Base-by-base conservation (phyloP, 2,888 invertebrate genomes). In the Clivina fossor region DNA sequence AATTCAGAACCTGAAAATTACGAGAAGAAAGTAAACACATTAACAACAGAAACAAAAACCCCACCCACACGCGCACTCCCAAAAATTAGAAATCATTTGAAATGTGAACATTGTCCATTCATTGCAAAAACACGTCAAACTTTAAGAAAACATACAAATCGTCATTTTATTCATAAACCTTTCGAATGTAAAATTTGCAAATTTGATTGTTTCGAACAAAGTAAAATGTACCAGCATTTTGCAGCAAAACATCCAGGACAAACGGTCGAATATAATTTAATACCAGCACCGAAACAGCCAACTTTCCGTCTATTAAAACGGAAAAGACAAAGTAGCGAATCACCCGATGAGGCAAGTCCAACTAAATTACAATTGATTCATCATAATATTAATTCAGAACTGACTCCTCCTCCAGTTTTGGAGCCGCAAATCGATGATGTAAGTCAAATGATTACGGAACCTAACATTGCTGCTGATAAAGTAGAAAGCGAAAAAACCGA, bases 131-230 rank as follows among this genome's bases (percentile, higher is more conserved):
- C 24, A 5, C 1, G 5, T 7, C 8, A n/a, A 49, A 22, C 56
- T 9, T 46, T 77, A n/a, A 69, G 67, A 11, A 68, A 70, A 35
- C 82, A 82, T 62, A 64, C 75, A 4, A 64, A 74, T 24, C 66
- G 71, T 2, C 81, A 82, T 64, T 78, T 75, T 71, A 68, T 71
- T 3, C 61, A 77, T 5, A 76, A 76, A 57, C 76, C 78, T 0
- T 76, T 65, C 57, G 62, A 62, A 1, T 82, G 82, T 61, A 60
- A 57, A 0, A 67, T 74, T 53, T 82, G 82, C 60, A 58, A 62
- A 1, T 68, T 64, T 40, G 68, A 65, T 30, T 68, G 68, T 1
- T 60, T 67, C 15, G 67, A 65, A 16, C 57, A 58, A n/a, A 18
- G 59, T 0, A 63, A 76, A 3, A 18, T 66, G 1, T 57, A 51